Conservation (phyloP, 2,113 vertebrate species). For the Pithys albifrons region DNA sequence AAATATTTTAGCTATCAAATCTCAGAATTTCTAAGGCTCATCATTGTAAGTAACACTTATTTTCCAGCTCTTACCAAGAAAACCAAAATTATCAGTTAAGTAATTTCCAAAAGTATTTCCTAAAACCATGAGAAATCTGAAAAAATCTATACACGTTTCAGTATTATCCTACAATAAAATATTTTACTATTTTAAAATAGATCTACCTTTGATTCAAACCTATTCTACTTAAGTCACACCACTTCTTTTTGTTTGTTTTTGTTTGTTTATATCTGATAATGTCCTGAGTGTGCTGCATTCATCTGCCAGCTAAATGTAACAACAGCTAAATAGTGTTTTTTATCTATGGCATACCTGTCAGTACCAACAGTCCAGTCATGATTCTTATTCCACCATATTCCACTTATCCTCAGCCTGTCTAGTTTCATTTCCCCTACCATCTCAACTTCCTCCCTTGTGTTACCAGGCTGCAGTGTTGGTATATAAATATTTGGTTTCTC, state of each 20-base stretch:
- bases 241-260: neutral
- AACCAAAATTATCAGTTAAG: neutral
- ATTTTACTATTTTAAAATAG: neutral
- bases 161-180: neutral
- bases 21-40: neutral
- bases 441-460: neutral
- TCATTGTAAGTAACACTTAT: neutral
- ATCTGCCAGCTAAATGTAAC: neutral
- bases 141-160: neutral
- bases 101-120: neutral
- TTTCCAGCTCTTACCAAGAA: neutral
- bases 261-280: neutral
- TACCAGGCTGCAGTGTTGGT: neutral
- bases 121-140: neutral
- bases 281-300: neutral
- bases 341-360: neutral
- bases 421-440: slow-evolving; percentile 27
- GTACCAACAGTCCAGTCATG: neutral
- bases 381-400: neutral
- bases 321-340: neutral
- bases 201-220: neutral
- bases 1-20: neutral
- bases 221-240: neutral
- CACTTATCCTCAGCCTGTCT: neutral
- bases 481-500: slow-evolving; percentile 43